Evolutionary conservation across 2,113 vertebrate species (phyloP).

Genomic region (Raja brachyura): DNA sequence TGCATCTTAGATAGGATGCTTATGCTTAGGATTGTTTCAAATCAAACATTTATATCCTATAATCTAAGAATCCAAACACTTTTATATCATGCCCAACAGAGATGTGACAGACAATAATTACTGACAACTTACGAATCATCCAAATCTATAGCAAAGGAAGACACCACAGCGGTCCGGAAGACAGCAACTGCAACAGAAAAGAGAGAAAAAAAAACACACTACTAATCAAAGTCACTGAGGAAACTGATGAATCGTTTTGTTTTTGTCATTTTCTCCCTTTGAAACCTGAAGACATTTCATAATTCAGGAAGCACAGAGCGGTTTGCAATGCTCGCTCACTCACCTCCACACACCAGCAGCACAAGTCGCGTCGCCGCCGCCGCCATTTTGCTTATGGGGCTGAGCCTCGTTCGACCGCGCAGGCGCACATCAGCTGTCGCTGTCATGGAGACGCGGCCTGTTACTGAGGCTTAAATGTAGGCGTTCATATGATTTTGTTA

Average conservation of each 20-base stretch:
- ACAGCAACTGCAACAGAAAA: constrained; percentile 18
- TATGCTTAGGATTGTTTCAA: neutral
- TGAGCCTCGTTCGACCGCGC: neutral
- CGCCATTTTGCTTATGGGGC: constrained; percentile 18
- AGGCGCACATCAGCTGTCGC: neutral
- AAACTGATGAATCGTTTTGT: neutral
- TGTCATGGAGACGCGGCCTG: constrained; percentile 6
- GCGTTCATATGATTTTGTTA: neutral
- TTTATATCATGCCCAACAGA: too few species aligned
- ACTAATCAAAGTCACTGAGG: neutral
- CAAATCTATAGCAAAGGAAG: constrained; percentile 22
- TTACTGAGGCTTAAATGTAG: neutral
- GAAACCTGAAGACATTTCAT: too few species aligned
- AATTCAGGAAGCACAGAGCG: neutral
- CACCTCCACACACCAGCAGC: neutral
- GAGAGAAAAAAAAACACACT: neutral
- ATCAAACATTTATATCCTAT: too few species aligned
- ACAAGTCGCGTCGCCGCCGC: neutral
- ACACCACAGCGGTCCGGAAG: constrained; percentile 6
- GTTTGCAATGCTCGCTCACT: neutral
- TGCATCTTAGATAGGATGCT: neutral
- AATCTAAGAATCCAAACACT: too few species aligned
- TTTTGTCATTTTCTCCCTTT: too few species aligned
- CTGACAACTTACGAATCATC: constrained; percentile 17
- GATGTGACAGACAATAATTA: too few species aligned